phyloP scores from a whole-genome alignment of 2,888 invertebrate species.

The Polylopha cassiicola region DNA sequence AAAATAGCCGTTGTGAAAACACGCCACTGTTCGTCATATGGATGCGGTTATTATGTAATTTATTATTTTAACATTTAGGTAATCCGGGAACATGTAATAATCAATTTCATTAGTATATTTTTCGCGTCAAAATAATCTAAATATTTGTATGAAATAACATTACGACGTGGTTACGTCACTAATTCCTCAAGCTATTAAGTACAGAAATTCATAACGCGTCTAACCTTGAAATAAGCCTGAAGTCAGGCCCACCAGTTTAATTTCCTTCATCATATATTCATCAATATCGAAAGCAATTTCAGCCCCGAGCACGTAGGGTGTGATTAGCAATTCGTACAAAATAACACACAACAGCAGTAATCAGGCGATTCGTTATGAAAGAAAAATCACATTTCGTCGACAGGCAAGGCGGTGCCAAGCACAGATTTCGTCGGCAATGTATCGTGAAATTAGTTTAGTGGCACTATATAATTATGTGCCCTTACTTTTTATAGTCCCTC shows the following conservation, averaged over 20 bases:
- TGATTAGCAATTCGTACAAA: slow-evolving; percentile 69
- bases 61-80: no score
- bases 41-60: no score
- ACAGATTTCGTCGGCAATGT: slow-evolving; percentile 76
- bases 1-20: no score
- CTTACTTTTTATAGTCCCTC: slow-evolving; percentile 69
- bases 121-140: no score
- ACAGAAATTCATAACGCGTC: slow-evolving; percentile 22
- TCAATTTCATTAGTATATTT: no score
- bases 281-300: slow-evolving; percentile 48
- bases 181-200: slow-evolving; percentile 6
- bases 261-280: slow-evolving; percentile 51
- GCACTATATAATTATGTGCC: slow-evolving; percentile 76
- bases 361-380: slow-evolving; percentile 62
- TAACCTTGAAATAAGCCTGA: slow-evolving; percentile 39
- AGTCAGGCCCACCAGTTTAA: slow-evolving; percentile 44
- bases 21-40: no score
- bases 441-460: slow-evolving; percentile 78
- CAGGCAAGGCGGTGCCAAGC: slow-evolving; percentile 71
- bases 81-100: no score
- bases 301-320: slow-evolving; percentile 42
- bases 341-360: slow-evolving; percentile 72
- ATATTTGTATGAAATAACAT: no score
- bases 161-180: slow-evolving; percentile 11
- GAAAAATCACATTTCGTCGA: slow-evolving; percentile 67